A percentile compares a stretch with the other conserved stretches of the same genome.
These are phyloP conservation scores for Xiphorhynchus elegans DNA, from an alignment of 2,113 vertebrate genomes.

Conservation along the genomic window DNA sequence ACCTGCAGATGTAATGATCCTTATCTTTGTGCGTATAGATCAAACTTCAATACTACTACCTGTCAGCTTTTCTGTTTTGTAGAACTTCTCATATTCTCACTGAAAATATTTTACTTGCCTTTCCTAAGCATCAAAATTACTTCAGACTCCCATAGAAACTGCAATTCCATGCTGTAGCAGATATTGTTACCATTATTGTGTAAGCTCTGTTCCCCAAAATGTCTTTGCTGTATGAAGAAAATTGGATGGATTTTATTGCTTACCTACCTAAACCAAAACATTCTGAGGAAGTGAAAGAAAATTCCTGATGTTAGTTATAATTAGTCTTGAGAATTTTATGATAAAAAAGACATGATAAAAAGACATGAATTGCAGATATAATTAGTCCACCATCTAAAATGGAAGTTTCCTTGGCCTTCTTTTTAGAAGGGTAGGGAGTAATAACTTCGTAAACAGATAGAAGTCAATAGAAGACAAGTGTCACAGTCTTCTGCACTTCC, in stretches of 20 bases:
- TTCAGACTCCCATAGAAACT: neutral
- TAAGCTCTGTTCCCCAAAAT: neutral
- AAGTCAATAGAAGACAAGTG: neutral
- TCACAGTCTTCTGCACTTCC: neutral
- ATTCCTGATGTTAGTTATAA: neutral
- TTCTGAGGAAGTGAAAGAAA: neutral
- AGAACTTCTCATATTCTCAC: conserved; percentile 16
- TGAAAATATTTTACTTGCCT: neutral
- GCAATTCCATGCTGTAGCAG: neutral
- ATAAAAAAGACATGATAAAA: too few relatives aligned
- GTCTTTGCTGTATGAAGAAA: neutral
- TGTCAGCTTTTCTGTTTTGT: conserved; percentile 6
- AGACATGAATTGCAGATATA: neutral
- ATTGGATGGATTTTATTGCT: neutral
- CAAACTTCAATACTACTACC: conserved; percentile 20
- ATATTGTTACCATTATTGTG: neutral
- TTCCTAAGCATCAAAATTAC: neutral
- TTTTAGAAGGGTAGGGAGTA: neutral
- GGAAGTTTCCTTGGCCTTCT: neutral
- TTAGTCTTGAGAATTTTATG: neutral
- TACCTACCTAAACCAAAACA: neutral
- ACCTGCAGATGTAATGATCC: neutral
- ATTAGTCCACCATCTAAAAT: neutral
- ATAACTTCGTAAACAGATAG: neutral
- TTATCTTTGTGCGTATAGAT: neutral